Percentiles rank a stretch among this genome's conserved stretches.
Evolutionary conservation across 2,888 invertebrate species (phyloP).

Genomic region (Rhamphomyia laevipes): DNA sequence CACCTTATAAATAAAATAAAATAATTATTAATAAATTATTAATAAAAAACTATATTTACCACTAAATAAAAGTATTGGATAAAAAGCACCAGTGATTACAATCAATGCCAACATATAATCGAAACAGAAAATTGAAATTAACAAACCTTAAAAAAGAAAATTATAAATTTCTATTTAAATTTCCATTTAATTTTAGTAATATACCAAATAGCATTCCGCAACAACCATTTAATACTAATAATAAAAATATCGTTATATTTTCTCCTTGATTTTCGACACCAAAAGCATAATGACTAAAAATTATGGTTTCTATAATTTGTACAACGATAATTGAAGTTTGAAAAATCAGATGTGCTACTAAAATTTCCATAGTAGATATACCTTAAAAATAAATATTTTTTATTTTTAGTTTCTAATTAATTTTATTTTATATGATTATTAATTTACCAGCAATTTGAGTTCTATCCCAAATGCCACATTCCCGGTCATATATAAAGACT

Average conservation of each 20-base stretch:
- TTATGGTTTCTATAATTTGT: slow-evolving; percentile 46
- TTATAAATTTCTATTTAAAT: neutral
- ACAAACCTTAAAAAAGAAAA: slow-evolving; percentile 53
- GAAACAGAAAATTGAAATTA: slow-evolving; percentile 66
- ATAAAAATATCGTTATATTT: slow-evolving; percentile 41
- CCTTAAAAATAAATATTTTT: slow-evolving; percentile 28
- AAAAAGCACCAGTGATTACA: slow-evolving; percentile 76
- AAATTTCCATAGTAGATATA: slow-evolving; percentile 66
- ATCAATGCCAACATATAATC: slow-evolving; percentile 75
- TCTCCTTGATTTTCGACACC: slow-evolving; percentile 36
- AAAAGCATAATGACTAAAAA: slow-evolving; percentile 35
- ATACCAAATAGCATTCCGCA: slow-evolving; percentile 70
- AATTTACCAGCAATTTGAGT: slow-evolving; percentile 61
- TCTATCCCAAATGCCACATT: slow-evolving; percentile 79
- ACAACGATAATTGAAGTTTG: slow-evolving; percentile 62
- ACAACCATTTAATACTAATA: slow-evolving; percentile 61
- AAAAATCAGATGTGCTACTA: slow-evolving; percentile 65
- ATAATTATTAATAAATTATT: neutral
- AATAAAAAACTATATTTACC: slow-evolving; percentile 46
- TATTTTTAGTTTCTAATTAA: neutral
- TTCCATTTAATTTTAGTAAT: neutral
- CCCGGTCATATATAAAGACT: slow-evolving; percentile 65
- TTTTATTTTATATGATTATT: slow-evolving; percentile 20
- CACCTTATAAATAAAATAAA: slow-evolving; percentile 38
- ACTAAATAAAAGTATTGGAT: slow-evolving; percentile 76